phyloP scores from a whole-genome alignment of 2,888 invertebrate genomes.

The Heliconius ismenius region DNA sequence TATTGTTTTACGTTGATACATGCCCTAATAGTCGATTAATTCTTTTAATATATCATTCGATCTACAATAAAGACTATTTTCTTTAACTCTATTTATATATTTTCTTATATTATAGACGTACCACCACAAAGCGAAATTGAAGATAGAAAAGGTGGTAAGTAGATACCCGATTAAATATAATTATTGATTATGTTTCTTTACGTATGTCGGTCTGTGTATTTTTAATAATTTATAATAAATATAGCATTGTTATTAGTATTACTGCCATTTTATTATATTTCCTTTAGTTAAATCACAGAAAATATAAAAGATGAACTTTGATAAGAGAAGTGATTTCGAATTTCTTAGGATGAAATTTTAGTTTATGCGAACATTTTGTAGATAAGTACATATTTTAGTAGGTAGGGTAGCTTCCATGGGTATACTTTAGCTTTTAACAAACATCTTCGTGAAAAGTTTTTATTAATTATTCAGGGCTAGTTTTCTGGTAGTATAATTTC shows the following conservation, averaged over 20 bases:
- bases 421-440: too few relatives aligned
- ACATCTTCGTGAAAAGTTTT: too few relatives aligned
- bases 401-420: too few relatives aligned
- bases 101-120: neutral
- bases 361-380: too few relatives aligned
- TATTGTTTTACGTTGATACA: too few relatives aligned
- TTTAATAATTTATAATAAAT: neutral
- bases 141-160: constrained; percentile 8
- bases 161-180: neutral
- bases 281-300: neutral
- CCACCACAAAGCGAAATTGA: neutral
- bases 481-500: too few relatives aligned
- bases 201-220: neutral
- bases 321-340: neutral
- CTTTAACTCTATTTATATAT: neutral
- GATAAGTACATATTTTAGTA: too few relatives aligned
- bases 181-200: neutral
- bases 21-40: too few relatives aligned
- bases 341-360: neutral
- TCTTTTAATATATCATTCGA: too few relatives aligned
- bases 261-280: constrained; percentile 4
- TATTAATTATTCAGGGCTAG: too few relatives aligned
- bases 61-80: too few relatives aligned
- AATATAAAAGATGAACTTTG: neutral
- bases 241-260: neutral